These are phyloP conservation scores for Zeuzera pyrina DNA, from an alignment of 2,888 invertebrate species.

Conservation along the genomic window DNA sequence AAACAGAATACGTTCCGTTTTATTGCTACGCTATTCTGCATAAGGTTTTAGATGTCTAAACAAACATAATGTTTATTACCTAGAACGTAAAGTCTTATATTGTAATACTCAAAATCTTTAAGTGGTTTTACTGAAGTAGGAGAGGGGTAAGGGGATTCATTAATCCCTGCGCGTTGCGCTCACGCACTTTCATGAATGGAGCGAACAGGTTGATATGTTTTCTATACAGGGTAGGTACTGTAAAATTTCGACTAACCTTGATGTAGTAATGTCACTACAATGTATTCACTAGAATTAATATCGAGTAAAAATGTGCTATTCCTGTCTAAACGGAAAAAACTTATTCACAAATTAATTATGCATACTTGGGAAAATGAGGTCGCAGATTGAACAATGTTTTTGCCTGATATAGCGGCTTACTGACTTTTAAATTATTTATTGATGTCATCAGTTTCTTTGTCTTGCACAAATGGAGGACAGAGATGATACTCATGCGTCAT, in stretches of 20 bases:
- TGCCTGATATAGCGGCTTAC: slow-evolving; percentile 25
- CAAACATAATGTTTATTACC: background rate
- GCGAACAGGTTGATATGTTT: slow-evolving; percentile 70
- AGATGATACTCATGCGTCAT: slow-evolving; percentile 28
- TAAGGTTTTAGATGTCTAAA: too few species aligned
- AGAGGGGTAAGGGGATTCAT: slow-evolving; percentile 47
- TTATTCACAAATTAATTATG: slow-evolving; percentile 4
- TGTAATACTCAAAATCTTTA: background rate
- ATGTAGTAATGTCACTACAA: too few species aligned
- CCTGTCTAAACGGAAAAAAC: background rate
- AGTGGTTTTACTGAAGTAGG: slow-evolving; percentile 1
- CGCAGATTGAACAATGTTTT: slow-evolving; percentile 6
- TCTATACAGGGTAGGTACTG: slow-evolving; percentile 46
- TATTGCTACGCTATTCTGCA: too few species aligned
- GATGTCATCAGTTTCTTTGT: slow-evolving; percentile 58
- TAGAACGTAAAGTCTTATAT: background rate
- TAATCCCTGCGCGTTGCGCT: slow-evolving; percentile 72
- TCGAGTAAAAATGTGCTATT: background rate
- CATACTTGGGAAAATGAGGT: slow-evolving; percentile 7
- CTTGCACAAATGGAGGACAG: slow-evolving; percentile 28
- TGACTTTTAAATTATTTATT: slow-evolving; percentile 26
- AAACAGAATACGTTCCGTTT: too few species aligned
- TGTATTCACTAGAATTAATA: too few species aligned
- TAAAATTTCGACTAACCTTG: too few species aligned
- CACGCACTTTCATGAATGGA: slow-evolving; percentile 74